Evolutionary conservation across 2,797 vertebrate species (phyloP).

Genomic region (Protosalanx chinensis): DNA sequence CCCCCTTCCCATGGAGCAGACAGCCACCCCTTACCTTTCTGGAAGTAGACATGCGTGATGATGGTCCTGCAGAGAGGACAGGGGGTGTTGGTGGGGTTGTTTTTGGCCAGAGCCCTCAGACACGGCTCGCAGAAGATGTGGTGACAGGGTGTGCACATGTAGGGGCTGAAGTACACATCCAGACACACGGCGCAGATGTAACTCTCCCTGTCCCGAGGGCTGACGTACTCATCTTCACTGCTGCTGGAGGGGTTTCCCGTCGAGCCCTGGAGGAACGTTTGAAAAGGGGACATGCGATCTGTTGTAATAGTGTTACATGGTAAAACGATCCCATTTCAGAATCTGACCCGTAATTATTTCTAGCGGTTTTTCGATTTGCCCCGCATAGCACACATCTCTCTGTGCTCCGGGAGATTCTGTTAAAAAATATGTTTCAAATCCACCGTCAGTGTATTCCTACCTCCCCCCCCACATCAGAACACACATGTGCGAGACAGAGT

Average conservation of each 20-base stretch:
- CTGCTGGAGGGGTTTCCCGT: conserved; percentile 72
- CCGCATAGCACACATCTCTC: not conserved
- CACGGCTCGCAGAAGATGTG: conserved; percentile 97
- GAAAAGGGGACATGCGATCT: not conserved
- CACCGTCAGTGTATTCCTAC: not conserved
- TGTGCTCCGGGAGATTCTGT: conserved; percentile 30
- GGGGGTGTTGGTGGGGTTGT: conserved; percentile 85
- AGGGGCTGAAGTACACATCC: conserved; percentile 93
- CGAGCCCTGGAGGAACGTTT: conserved; percentile 69
- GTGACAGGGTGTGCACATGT: conserved; percentile 92
- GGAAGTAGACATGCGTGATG: conserved; percentile 91
- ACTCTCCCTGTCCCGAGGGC: conserved; percentile 75
- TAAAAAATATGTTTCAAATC: not conserved
- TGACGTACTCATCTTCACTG: conserved; percentile 59
- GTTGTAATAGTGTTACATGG: no score
- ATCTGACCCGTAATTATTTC: no score
- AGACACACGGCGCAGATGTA: conserved; percentile 91
- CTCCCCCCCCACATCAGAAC: no score
- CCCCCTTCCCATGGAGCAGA: no score
- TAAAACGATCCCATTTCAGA: no score
- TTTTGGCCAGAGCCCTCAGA: conserved; percentile 90
- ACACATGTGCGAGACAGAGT: no score
- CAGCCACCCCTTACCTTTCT: conserved; percentile 78
- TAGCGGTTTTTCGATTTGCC: no score
- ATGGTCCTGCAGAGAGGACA: conserved; percentile 90